Conservation (phyloP, 2,797 vertebrate genomes). For the Morus bassanus region DNA sequence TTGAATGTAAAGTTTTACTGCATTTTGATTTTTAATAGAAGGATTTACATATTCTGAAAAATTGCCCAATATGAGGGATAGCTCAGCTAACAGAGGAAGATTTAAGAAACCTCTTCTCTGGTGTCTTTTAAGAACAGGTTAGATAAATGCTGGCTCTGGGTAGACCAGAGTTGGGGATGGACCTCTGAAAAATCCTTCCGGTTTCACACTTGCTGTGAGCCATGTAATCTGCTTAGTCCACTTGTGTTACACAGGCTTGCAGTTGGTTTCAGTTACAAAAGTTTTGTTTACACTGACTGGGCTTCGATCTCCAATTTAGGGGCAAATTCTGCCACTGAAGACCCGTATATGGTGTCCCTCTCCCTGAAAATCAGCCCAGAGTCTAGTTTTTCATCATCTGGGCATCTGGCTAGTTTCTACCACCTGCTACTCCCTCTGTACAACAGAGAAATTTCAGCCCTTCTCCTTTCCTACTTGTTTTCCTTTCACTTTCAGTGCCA, state of each 20-base stretch:
- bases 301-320: not conserved
- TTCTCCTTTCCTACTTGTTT: not conserved
- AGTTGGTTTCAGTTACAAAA: not conserved
- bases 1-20: not conserved
- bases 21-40: not conserved
- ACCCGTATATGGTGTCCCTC: fast-evolving
- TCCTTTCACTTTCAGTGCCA: constrained; percentile 3
- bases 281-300: not conserved
- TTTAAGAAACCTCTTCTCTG: not conserved
- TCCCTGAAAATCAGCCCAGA: not conserved
- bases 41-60: not conserved
- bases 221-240: not conserved
- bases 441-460: not conserved
- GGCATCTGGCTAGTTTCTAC: constrained; percentile 3
- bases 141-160: not conserved
- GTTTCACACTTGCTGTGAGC: constrained; percentile 10
- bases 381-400: not conserved
- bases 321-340: not conserved
- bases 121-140: not conserved
- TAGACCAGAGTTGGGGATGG: not conserved
- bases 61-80: not conserved
- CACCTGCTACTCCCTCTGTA: constrained; percentile 34
- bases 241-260: not conserved
- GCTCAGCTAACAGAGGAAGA: not conserved
- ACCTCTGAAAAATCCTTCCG: not conserved